Conservation (phyloP, 2,888 invertebrate genomes). For the Anarsia innoxiella region DNA sequence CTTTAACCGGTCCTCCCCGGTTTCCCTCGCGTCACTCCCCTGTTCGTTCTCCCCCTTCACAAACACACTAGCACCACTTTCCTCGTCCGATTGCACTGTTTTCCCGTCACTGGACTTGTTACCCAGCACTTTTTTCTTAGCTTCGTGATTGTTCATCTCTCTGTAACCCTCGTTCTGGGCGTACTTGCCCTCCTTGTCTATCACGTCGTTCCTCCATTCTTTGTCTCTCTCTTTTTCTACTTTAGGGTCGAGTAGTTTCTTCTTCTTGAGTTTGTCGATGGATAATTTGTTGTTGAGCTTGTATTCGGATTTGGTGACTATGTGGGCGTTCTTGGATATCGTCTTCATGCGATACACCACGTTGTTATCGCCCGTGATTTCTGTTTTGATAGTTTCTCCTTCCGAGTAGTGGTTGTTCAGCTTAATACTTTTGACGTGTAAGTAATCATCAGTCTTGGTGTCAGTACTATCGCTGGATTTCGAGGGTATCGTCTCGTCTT, state of each 20-base stretch:
- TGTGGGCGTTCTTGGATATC: conserved; percentile 66
- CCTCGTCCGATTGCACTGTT: conserved; percentile 50
- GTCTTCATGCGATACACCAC: conserved; percentile 67
- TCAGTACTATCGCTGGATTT: conserved; percentile 50
- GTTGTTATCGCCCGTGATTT: conserved; percentile 57
- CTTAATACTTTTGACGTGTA: conserved; percentile 54
- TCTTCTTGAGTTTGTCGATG: conserved; percentile 58
- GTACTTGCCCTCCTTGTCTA: conserved; percentile 72
- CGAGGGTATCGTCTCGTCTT: conserved; percentile 47
- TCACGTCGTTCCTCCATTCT: conserved; percentile 75
- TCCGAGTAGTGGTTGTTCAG: conserved; percentile 57
- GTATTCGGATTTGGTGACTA: conserved; percentile 65
- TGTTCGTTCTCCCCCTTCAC: conserved; percentile 29
- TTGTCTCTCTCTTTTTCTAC: conserved; percentile 60
- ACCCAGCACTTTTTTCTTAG: conserved; percentile 66
- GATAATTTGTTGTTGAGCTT: conserved; percentile 54
- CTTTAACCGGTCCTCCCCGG: not conserved
- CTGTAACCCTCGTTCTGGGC: conserved; percentile 70
- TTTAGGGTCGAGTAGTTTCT: conserved; percentile 49
- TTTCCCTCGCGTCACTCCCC: conserved; percentile 1
- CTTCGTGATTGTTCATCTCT: conserved; percentile 63
- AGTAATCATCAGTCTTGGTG: conserved; percentile 61
- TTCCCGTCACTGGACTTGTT: conserved; percentile 59
- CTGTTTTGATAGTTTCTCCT: conserved; percentile 51
- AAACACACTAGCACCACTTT: conserved; percentile 60